Conservation (phyloP, 1,140 invertebrate genomes). For the Brachionus sp. region DNA sequence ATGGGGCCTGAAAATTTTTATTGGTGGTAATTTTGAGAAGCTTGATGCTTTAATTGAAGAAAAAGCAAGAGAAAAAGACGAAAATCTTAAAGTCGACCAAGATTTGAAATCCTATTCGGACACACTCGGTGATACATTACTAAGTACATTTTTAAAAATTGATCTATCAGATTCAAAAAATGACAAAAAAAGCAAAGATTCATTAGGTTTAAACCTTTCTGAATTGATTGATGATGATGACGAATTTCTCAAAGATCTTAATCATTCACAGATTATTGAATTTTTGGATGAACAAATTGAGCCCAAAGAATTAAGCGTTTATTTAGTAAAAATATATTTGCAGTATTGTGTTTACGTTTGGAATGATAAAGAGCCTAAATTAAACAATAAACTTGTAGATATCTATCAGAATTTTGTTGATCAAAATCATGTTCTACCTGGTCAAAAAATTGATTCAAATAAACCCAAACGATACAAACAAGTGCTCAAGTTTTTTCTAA, state of each 20-base stretch:
- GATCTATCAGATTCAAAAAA: not conserved
- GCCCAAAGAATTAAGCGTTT: not conserved
- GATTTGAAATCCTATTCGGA: not conserved
- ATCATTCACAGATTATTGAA: not conserved
- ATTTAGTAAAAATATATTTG: slow-evolving; percentile 7
- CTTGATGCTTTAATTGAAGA: not conserved
- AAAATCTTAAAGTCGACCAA: not conserved
- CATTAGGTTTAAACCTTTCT: not conserved
- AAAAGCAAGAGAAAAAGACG: not conserved
- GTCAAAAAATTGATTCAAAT: slow-evolving; percentile 47
- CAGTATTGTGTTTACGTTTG: slow-evolving; percentile 87
- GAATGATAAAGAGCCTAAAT: slow-evolving; percentile 76
- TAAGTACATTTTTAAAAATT: slow-evolving; percentile 8
- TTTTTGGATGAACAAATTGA: slow-evolving; percentile 35
- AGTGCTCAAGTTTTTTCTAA: slow-evolving; percentile 39
- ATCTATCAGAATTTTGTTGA: slow-evolving; percentile 54
- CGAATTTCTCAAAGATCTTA: slow-evolving; percentile 1
- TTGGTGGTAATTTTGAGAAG: slow-evolving; percentile 17
- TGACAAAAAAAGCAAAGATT: not conserved
- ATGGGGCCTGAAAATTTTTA: slow-evolving; percentile 72
- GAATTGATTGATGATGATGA: slow-evolving; percentile 12
- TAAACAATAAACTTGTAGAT: slow-evolving; percentile 80
- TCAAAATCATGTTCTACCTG: slow-evolving; percentile 53
- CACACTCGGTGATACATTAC: not conserved
- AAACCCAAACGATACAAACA: slow-evolving; percentile 15